A percentile compares a stretch with the other conserved stretches of the same genome.
These are phyloP conservation scores for Anoura caudifer DNA, from an alignment of 2,113 vertebrate genomes.

Conservation along the genomic window DNA sequence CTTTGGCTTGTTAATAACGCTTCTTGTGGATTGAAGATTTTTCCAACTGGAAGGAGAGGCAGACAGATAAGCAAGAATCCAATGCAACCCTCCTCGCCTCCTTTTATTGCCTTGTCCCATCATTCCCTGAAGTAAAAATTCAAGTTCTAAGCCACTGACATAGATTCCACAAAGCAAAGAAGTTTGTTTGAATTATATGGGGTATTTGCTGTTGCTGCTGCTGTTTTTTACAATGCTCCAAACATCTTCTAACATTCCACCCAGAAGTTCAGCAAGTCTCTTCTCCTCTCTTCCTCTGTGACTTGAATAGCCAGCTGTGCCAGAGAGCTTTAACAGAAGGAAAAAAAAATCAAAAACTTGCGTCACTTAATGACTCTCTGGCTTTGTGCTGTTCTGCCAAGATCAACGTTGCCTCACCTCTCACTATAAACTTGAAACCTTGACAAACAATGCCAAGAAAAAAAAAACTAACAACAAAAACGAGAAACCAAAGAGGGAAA, in stretches of 20 bases:
- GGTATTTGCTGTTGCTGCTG: conserved; percentile 17
- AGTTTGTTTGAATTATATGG: conserved; percentile 22
- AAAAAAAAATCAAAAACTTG: conserved; percentile 82
- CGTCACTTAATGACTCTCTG: conserved; percentile 86
- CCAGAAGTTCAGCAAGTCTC: conserved; percentile 64
- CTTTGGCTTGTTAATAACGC: conserved; percentile 67
- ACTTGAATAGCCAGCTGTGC: conserved; percentile 78
- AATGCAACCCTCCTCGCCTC: conserved; percentile 47
- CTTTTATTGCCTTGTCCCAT: conserved; percentile 10
- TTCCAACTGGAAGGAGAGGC: conserved; percentile 62
- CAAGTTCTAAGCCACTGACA: conserved; percentile 44
- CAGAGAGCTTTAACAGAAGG: conserved; percentile 80
- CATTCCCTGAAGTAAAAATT: conserved; percentile 54
- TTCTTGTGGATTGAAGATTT: conserved; percentile 61
- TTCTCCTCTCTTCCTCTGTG: conserved; percentile 77
- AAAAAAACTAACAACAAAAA: neutral
- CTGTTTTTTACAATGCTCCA: neutral
- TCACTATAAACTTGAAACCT: conserved; percentile 80
- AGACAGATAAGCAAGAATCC: conserved; percentile 64
- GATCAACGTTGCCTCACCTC: conserved; percentile 84
- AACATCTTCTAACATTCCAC: conserved; percentile 61
- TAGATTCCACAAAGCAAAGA: conserved; percentile 50
- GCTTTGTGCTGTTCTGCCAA: conserved; percentile 84
- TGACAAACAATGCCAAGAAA: conserved; percentile 72
- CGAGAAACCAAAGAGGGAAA: conserved; percentile 1